Base-by-base conservation (phyloP, 2,888 invertebrate genomes). In the Drosophila nigritarsus region DNA sequence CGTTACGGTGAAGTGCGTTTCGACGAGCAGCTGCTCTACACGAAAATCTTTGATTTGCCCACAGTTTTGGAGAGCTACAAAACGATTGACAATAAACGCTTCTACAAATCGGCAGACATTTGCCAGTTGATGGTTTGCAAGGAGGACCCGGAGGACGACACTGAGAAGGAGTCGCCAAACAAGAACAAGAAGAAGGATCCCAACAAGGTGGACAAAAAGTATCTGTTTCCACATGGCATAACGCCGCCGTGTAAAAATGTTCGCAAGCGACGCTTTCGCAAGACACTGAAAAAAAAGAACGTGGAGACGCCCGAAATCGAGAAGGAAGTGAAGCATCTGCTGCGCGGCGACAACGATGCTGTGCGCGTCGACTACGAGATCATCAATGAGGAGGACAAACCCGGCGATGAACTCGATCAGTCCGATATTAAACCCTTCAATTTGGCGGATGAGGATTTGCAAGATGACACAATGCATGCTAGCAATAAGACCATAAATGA, bases 261-360 rank as follows among this genome's bases (percentile, higher is more conserved):
- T 0, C 94, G 99, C 11, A 97, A 97, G 83, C 95, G 98, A 65
- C 95, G 99, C 67, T 99, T 99, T 90, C 95, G 99, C 40, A 99
- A 99, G 94, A 99, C 98, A 0, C 92, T 99, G 36, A 98, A 98
- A 92, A 99, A 99, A 93, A 99, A 99, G 93, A 98, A 97, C 93
- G 97, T 98, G 1, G 99, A 99, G 93, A 98, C 98, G 30, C 99
- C 99, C 0, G 99, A 99, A 94, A 98, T 99, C 78, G 99, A 99
- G 91, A 99, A 99, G 92, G 99, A 99, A 94, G 98, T 99, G 0
- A 98, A 99, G 92, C 94, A 98, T 45, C 94, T 99, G 64, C 94
- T 99, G 11, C 94, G 98, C 76, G 96, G 96, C 40, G 99, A 99
- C 91, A 97, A 98, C 91, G 99, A 99, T 92, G 99, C 99, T 2